Percentiles rank a stretch among this genome's conserved stretches.
Evolutionary conservation across 2,888 invertebrate genomes (phyloP).

Genomic region (Hylaea fasciaria): DNA sequence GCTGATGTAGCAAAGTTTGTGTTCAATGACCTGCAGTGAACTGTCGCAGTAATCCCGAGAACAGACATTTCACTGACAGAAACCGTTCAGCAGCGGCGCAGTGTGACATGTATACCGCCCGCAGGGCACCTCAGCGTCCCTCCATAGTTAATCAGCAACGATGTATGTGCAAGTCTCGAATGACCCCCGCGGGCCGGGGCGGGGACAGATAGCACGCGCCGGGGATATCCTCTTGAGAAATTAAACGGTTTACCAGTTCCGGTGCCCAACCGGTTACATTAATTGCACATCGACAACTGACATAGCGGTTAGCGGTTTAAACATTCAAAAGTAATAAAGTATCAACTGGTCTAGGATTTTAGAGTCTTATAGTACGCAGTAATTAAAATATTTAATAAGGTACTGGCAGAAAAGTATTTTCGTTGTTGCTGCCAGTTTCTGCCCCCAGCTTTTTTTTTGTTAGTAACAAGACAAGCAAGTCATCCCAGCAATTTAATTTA

Average conservation of each 20-base stretch:
- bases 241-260: constrained; percentile 24
- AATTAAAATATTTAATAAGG: no score
- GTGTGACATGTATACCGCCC: constrained; percentile 5
- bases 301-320: not conserved
- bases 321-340: no score
- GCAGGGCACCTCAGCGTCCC: constrained; percentile 8
- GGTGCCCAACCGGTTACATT: constrained; percentile 4
- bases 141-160: constrained; percentile 38
- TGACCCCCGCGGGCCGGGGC: constrained; percentile 28
- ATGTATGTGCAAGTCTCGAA: constrained; percentile 24
- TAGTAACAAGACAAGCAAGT: no score
- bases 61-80: not conserved
- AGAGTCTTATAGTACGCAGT: no score
- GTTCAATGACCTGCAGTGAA: no score
- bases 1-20: no score
- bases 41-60: no score
- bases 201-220: constrained; percentile 27
- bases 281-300: constrained; percentile 8
- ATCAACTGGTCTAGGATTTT: no score
- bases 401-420: no score
- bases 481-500: no score
- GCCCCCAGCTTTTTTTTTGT: no score
- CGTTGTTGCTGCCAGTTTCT: no score
- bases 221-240: constrained; percentile 29
- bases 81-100: not conserved